phyloP scores from a whole-genome alignment of 1,140 invertebrate genomes.

The Drosophila kurseongensis region DNA sequence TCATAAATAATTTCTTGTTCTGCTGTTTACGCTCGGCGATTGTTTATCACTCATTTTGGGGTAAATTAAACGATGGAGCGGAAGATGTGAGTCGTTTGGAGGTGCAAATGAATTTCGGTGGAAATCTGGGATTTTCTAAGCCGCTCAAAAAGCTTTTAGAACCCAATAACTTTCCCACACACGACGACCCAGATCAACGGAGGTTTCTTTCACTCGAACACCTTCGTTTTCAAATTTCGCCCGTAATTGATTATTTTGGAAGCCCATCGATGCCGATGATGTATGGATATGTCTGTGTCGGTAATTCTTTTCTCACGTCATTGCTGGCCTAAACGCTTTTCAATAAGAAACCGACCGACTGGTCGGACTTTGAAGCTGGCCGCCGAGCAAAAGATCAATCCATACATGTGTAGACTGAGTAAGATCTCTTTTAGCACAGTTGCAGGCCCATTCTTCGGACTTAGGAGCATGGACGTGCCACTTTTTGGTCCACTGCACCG shows the following conservation, averaged over 20 bases:
- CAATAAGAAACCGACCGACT: conserved; percentile 27
- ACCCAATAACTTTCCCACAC: conserved; percentile 47
- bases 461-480: conserved; percentile 51
- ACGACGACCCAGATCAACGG: conserved; percentile 37
- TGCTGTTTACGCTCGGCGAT: conserved; percentile 29
- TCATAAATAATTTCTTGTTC: conserved; percentile 24
- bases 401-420: conserved; percentile 22
- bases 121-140: conserved; percentile 7
- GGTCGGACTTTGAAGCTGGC: conserved; percentile 38
- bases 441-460: conserved; percentile 24
- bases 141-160: conserved; percentile 46
- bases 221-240: conserved; percentile 36
- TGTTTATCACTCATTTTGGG: conserved; percentile 41
- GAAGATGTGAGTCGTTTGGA: background rate
- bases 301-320: conserved; percentile 60
- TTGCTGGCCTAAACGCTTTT: conserved; percentile 50
- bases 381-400: conserved; percentile 48
- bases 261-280: conserved; percentile 42
- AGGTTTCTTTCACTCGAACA: conserved; percentile 35
- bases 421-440: conserved; percentile 54
- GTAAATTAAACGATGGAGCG: conserved; percentile 19
- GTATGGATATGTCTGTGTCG: conserved; percentile 18
- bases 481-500: conserved; percentile 46
- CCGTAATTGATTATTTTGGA: conserved; percentile 56
- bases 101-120: conserved; percentile 20